These are phyloP conservation scores for Pyrrhia umbra DNA, from an alignment of 2,888 invertebrate genomes.

Conservation along the genomic window DNA sequence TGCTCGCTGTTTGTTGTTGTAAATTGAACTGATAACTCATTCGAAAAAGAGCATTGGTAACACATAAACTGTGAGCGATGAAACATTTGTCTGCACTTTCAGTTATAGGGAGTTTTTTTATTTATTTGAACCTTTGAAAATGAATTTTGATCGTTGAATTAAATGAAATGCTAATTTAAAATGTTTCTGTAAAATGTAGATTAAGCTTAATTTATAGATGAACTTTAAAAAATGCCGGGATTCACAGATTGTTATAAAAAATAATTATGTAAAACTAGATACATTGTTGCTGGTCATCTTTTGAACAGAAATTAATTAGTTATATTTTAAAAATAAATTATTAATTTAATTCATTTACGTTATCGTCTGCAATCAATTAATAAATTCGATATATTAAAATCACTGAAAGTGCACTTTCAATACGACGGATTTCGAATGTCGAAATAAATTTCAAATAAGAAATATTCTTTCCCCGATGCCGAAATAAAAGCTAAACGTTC, in stretches of 20 bases:
- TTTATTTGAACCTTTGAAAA: too few relatives aligned
- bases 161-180: too few relatives aligned
- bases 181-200: too few relatives aligned
- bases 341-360: not conserved
- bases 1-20: constrained; percentile 47
- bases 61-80: not conserved
- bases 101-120: not conserved
- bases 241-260: too few relatives aligned
- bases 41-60: constrained; percentile 30
- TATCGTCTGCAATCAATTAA: constrained; percentile 18
- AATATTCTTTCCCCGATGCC: not conserved
- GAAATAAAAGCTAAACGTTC: constrained; percentile 11
- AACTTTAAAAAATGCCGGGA: too few relatives aligned
- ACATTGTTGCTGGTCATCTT: too few relatives aligned
- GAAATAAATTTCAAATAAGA: constrained; percentile 11
- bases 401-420: constrained; percentile 6
- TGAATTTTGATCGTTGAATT: too few relatives aligned
- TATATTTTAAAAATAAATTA: not conserved
- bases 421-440: constrained; percentile 1
- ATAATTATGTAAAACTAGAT: too few relatives aligned
- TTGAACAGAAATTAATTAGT: too few relatives aligned
- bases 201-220: too few relatives aligned
- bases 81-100: not conserved
- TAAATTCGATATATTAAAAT: not conserved
- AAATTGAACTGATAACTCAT: constrained; percentile 62